Evolutionary conservation across 2,888 invertebrate species (phyloP), one percentile per base, ranked within the genome.

Genomic region (Pseudeuparius sepicola): DNA sequence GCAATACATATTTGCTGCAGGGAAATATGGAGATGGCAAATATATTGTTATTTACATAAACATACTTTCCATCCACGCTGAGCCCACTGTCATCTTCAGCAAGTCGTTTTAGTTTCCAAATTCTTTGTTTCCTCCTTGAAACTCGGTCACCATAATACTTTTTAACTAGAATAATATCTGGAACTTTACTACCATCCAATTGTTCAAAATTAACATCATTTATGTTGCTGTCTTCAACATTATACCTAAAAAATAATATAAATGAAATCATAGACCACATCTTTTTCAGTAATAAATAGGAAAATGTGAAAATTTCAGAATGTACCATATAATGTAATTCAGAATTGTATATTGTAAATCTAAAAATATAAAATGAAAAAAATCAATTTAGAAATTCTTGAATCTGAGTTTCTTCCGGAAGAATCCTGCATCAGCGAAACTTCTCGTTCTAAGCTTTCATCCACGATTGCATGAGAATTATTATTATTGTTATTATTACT

Each of bases 81-180:
- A 66, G 60, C 32, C 70, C 71, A 1, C 71, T 68, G 3, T 70
- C 71, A 33, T 79, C 80, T 4, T 77, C 75, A 1, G 76, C 74
- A 59, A 97, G 73, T 59, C 89, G 89, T 52, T 85, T 83, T 20
- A 98, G 71, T 58, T 92, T 93, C 97, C 97, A 98, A 44, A 77
- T 71, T 37, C 86, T 74, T 16, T 77, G 76, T 36, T 77, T 75
- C n/a, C 78, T 72, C 18, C 87, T 68, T 0, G 74, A 70, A 2
- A 74, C 62, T 43, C 73, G 73, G 53, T 83, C 87, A 0, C 77
- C 78, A 58, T 85, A 93, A 47, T 75, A 70, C 60, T 98, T 98
- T 67, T 90, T 93, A 6, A 96, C 88, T n/a, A 98, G 64, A 37
- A 97, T 75, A 36, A 97, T 83, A 65, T 97, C 96, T 0, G 96